Evolutionary conservation across 2,113 vertebrate genomes (phyloP), one percentile per base, ranked within the genome.

Genomic region (Syngnathus scovelli): DNA sequence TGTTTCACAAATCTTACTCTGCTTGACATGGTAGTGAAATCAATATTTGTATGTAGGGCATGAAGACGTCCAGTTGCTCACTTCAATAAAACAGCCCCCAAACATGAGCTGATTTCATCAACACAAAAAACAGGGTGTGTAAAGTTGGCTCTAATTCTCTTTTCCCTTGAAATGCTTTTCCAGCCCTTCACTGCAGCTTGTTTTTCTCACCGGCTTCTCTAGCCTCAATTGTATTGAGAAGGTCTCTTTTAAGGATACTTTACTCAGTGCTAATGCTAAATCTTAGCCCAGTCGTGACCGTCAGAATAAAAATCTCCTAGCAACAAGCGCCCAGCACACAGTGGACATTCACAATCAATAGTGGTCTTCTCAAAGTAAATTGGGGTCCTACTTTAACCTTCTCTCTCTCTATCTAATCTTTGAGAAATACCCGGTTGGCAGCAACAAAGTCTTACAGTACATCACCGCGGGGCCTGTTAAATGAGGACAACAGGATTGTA

Each of bases 361-460:
- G 75, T 41, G 48, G 59, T 64, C 72, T 66, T 66, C 65, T 27
- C 23, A 61, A 63, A 75, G 71, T 71, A 56, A 76, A 73, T 72
- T 66, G 68, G 43, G 69, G 52, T 69, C 60, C 16, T 21, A 36
- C 67, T 72, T 77, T 74, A 74, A 82, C 80, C 74, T 70, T 77
- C 74, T 72, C 46, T 64, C 72, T 64, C 72, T 69, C 78, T 77
- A 85, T 83, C 66, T 78, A 76, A 85, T 88, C 83, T 83, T 58
- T 54, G 58, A 78, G 67, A 85, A 86, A 83, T 86, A 80, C 64
- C 56, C 68, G 74, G 80, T 73, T 75, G 77, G 76, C 80, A 84
- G 70, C 62, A 4, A 59, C 71, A 46, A 72, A 83, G 67, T 75
- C 61, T 63, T 66, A 79, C 80, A 78, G 65, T 88, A 73, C 59